These are phyloP conservation scores for Azorinus chamasolen DNA, from an alignment of 2,888 invertebrate genomes.

Conservation along the genomic window DNA sequence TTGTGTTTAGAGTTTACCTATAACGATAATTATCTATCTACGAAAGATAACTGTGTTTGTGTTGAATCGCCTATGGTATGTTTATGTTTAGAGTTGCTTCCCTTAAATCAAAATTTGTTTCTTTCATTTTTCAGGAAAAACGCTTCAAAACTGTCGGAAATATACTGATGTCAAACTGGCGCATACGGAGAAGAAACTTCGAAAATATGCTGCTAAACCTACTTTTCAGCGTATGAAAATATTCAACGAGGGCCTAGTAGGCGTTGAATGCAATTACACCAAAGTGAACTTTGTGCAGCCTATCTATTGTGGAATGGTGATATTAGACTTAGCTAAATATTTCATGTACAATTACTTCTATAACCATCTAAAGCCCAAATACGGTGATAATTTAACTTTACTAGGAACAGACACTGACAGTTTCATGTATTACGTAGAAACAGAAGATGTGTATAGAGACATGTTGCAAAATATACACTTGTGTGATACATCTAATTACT, in stretches of 20 bases:
- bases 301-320: constrained; percentile 29
- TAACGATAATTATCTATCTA: too few relatives aligned
- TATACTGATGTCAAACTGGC: constrained; percentile 19
- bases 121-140: too few relatives aligned
- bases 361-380: constrained; percentile 53
- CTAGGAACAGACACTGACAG: constrained; percentile 52
- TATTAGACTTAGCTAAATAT: constrained; percentile 75
- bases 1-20: too few relatives aligned
- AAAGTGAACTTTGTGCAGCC: constrained; percentile 27
- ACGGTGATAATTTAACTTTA: constrained; percentile 17
- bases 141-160: constrained; percentile 13
- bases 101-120: too few relatives aligned
- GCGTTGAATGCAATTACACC: constrained; percentile 12
- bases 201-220: constrained; percentile 18
- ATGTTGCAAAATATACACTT: constrained; percentile 21
- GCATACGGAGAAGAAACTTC: constrained; percentile 18
- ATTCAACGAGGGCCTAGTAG: constrained; percentile 31
- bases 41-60: too few relatives aligned
- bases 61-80: too few relatives aligned
- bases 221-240: constrained; percentile 29
- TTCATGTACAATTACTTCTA: constrained; percentile 85
- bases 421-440: constrained; percentile 31
- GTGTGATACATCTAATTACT: constrained; percentile 75
- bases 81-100: too few relatives aligned
- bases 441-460: constrained; percentile 54